phyloP scores from a whole-genome alignment of 2,797 vertebrate species.

The Lacerta viridis region DNA sequence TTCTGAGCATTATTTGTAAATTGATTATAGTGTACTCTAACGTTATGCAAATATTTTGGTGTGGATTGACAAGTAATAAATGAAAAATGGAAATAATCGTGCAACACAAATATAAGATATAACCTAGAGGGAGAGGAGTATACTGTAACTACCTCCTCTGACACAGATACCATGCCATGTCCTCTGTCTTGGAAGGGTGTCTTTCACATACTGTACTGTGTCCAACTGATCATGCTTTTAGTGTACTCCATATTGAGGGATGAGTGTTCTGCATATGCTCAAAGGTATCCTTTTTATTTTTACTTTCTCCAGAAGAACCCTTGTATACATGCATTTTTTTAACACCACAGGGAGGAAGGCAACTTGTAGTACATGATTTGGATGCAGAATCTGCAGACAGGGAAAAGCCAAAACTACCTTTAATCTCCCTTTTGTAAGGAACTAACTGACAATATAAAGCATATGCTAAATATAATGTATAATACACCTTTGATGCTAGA shows the following conservation, averaged over 20 bases:
- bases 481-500: not conserved
- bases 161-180: not conserved
- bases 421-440: not conserved
- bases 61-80: not conserved
- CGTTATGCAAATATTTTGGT: not conserved
- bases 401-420: too few relatives aligned
- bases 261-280: not conserved
- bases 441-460: not conserved
- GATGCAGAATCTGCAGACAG: too few relatives aligned
- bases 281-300: not conserved
- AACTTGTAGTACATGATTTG: not conserved
- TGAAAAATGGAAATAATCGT: not conserved
- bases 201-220: too few relatives aligned
- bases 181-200: not conserved
- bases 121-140: not conserved
- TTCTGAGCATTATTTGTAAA: not conserved
- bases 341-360: not conserved
- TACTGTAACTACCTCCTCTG: not conserved
- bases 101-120: not conserved
- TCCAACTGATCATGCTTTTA: not conserved
- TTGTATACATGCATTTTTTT: not conserved
- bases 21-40: not conserved
- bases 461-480: not conserved
- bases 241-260: not conserved
- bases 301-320: not conserved